These are phyloP conservation scores for Scotopteryx bipunctaria DNA, from an alignment of 2,888 invertebrate genomes.

Conservation along the genomic window DNA sequence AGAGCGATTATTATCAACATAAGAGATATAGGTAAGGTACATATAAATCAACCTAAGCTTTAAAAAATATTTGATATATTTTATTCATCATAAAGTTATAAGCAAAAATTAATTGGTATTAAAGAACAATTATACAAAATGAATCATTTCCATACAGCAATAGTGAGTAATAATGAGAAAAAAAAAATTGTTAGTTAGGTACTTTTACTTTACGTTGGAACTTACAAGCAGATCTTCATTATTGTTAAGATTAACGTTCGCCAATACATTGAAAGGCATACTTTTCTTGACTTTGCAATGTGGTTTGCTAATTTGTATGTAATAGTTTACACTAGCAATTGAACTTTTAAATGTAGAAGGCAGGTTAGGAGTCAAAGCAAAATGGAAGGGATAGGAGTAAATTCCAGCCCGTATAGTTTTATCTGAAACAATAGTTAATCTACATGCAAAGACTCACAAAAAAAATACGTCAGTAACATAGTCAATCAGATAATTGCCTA, in stretches of 20 bases:
- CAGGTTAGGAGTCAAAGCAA: constrained; percentile 61
- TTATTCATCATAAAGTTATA: no score
- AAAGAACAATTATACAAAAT: no score
- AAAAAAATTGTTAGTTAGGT: not conserved
- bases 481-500: not conserved
- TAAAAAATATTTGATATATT: no score
- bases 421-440: constrained; percentile 50
- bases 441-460: not conserved
- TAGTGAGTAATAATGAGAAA: no score
- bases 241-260: constrained; percentile 55
- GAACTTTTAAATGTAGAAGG: constrained; percentile 68
- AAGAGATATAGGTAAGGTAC: no score
- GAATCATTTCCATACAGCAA: no score
- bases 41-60: no score
- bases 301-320: constrained; percentile 61
- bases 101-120: no score
- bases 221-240: constrained; percentile 30
- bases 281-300: constrained; percentile 49
- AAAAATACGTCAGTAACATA: not conserved
- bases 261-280: constrained; percentile 54
- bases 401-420: constrained; percentile 55
- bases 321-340: constrained; percentile 62
- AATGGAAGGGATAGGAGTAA: constrained; percentile 65
- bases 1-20: no score
- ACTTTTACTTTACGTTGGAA: no score